Percentiles rank a stretch among this genome's conserved stretches.
These are phyloP conservation scores for Oncorhynchus kisutch DNA, from an alignment of 2,113 vertebrate species.

Conservation along the genomic window DNA sequence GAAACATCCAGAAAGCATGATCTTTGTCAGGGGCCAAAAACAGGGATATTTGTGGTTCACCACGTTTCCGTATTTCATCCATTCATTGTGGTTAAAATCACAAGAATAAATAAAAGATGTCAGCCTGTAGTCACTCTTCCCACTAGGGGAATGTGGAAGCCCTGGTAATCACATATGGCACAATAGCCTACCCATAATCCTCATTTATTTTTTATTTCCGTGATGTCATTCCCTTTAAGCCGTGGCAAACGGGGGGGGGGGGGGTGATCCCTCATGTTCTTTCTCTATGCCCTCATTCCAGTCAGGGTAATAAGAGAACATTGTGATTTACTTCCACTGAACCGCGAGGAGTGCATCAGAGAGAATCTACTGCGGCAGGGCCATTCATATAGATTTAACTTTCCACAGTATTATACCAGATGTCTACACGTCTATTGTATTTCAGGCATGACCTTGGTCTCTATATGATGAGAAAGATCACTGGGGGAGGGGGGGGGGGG, in stretches of 20 bases:
- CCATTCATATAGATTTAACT: slow-evolving; percentile 79
- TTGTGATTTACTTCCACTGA: slow-evolving; percentile 78
- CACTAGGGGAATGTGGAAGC: slow-evolving; percentile 58
- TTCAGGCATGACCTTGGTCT: slow-evolving; percentile 78
- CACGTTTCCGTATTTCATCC: slow-evolving; percentile 59
- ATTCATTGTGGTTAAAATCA: slow-evolving; percentile 57
- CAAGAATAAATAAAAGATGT: slow-evolving; percentile 69
- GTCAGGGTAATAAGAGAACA: slow-evolving; percentile 78
- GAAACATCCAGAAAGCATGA: not conserved
- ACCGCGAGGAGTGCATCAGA: slow-evolving; percentile 73
- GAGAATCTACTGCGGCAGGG: slow-evolving; percentile 72
- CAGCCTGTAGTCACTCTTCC: slow-evolving; percentile 61
- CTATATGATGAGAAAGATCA: slow-evolving; percentile 52
- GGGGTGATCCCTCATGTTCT: slow-evolving; percentile 70
- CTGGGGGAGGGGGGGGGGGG: not conserved
- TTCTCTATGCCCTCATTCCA: slow-evolving; percentile 76
- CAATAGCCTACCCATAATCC: slow-evolving; percentile 71
- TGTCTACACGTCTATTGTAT: slow-evolving; percentile 79
- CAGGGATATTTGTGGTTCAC: slow-evolving; percentile 9
- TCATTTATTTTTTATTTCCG: slow-evolving; percentile 74
- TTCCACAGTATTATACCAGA: slow-evolving; percentile 78
- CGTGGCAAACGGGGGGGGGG: slow-evolving; percentile 33
- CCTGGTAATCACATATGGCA: slow-evolving; percentile 69
- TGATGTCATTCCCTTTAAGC: slow-evolving; percentile 76
- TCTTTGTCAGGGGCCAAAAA: not conserved